Percentiles rank a stretch among this genome's conserved stretches.
phyloP scores from a whole-genome alignment of 1,140 invertebrate genomes.

The Ptiloglossa arizonensis region DNA sequence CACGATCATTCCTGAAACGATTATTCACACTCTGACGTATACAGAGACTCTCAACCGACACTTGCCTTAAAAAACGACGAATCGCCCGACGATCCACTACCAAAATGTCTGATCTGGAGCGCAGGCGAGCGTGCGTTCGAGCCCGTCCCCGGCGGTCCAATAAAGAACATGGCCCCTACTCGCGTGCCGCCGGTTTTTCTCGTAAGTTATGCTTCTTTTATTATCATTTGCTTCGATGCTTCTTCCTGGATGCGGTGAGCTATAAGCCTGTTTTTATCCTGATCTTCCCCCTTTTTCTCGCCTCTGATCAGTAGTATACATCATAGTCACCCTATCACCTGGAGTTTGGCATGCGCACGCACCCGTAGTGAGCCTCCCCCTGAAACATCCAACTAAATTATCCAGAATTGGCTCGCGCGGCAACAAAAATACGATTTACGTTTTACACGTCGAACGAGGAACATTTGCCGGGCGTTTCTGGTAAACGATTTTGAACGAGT shows the following conservation, averaged over 20 bases:
- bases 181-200: slow-evolving; percentile 80
- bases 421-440: too few relatives aligned
- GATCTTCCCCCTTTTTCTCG: background rate
- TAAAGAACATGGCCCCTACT: slow-evolving; percentile 78
- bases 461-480: background rate
- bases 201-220: slow-evolving; percentile 83
- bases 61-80: slow-evolving; percentile 64
- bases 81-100: slow-evolving; percentile 69
- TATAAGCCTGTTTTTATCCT: slow-evolving; percentile 52
- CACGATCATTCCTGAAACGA: slow-evolving; percentile 46
- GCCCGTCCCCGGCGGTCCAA: slow-evolving; percentile 73
- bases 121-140: slow-evolving; percentile 77
- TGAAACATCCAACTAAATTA: background rate
- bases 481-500: background rate
- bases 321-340: background rate
- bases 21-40: slow-evolving; percentile 52
- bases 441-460: background rate
- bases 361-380: slow-evolving; percentile 50
- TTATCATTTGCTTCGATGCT: slow-evolving; percentile 81
- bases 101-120: slow-evolving; percentile 77
- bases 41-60: slow-evolving; percentile 66
- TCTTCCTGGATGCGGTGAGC: slow-evolving; percentile 72
- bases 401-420: background rate
- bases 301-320: slow-evolving; percentile 11
- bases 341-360: slow-evolving; percentile 69